Percentiles rank a stretch among this genome's conserved stretches.
Conservation (phyloP, 2,797 vertebrate species). For the Tapirus indicus region DNA sequence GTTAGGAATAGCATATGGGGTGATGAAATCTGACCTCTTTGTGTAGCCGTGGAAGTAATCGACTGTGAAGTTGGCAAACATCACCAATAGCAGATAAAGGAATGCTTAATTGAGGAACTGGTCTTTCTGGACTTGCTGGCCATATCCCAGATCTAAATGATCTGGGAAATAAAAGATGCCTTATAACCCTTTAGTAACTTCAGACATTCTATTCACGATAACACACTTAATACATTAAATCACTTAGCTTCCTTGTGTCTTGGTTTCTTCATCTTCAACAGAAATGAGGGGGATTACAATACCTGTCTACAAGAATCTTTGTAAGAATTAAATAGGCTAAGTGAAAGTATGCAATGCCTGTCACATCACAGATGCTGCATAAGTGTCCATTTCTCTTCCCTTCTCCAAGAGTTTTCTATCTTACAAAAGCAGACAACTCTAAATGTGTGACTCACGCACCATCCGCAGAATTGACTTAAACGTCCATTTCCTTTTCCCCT, state of each 20-base stretch:
- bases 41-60: not conserved
- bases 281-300: not conserved
- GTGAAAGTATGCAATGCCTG: not conserved
- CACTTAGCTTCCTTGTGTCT: not conserved
- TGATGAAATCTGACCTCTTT: conserved; percentile 28
- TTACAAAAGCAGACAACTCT: not conserved
- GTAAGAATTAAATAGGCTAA: not conserved
- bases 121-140: not conserved
- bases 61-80: not conserved
- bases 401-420: not conserved
- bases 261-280: conserved; percentile 43
- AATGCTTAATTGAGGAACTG: conserved; percentile 36
- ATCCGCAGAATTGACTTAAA: not conserved
- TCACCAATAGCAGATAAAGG: conserved; percentile 20
- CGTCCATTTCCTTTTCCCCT: not conserved
- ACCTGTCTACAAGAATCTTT: not conserved
- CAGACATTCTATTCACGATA: not conserved
- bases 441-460: not conserved
- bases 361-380: not conserved
- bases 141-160: conserved; percentile 14
- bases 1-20: not conserved
- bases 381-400: not conserved
- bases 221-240: not conserved
- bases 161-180: conserved; percentile 1
- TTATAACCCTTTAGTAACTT: not conserved